Evolutionary conservation across 2,888 invertebrate species (phyloP).

Genomic region (Drosophila mayaguana): DNA sequence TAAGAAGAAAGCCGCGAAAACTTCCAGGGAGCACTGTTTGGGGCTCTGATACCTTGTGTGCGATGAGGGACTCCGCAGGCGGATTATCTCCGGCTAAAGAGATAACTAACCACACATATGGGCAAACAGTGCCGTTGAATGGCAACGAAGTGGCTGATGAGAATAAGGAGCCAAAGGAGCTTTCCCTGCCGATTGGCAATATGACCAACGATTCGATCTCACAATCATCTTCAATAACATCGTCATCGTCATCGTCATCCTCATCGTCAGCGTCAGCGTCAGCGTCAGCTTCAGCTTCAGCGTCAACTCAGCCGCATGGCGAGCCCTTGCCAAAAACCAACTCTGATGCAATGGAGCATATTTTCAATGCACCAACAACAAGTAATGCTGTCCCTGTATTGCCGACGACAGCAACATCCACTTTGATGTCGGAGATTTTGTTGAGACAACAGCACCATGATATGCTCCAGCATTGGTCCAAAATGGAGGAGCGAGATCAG

Average conservation of each 20-base stretch:
- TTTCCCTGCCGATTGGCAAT: not conserved
- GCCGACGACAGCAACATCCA: conserved; percentile 21
- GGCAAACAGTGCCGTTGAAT: not conserved
- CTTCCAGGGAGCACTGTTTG: not conserved
- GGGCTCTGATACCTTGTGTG: too few species aligned
- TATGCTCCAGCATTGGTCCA: conserved; percentile 56
- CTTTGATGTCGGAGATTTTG: conserved; percentile 62
- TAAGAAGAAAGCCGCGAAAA: not conserved
- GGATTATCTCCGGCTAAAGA: not conserved
- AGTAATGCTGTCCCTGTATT: conserved; percentile 13
- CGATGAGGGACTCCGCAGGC: not conserved
- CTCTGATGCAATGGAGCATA: conserved; percentile 41
- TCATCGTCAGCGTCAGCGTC: not conserved
- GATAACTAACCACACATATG: not conserved
- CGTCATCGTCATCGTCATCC: conserved; percentile 14
- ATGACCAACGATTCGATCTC: conserved; percentile 19
- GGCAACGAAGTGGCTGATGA: not conserved
- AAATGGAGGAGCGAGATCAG: conserved; percentile 38
- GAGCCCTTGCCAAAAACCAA: conserved; percentile 14
- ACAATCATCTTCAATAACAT: conserved; percentile 19
- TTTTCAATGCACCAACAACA: conserved; percentile 36
- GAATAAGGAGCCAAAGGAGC: conserved; percentile 2
- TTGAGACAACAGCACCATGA: conserved; percentile 66
- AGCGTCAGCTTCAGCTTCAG: conserved; percentile 16
- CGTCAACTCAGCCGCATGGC: not conserved